phyloP scores from a whole-genome alignment of 2,888 invertebrate species.

The Limnephilus rhombicus region DNA sequence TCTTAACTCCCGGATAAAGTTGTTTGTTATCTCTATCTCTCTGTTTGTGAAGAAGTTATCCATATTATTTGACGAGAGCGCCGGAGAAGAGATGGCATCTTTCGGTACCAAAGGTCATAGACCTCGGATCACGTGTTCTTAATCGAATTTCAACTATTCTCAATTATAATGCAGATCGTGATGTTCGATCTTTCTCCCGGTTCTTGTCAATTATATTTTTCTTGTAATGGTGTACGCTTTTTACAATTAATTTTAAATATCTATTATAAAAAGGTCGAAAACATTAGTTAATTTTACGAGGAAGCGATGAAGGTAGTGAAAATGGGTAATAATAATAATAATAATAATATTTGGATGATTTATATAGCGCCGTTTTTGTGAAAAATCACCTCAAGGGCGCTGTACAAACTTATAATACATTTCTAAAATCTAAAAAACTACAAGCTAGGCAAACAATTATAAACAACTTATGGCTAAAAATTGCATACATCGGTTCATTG shows the following conservation, averaged over 20 bases:
- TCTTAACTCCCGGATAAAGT: slow-evolving; percentile 38
- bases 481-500: too few relatives aligned
- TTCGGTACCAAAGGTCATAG: not conserved
- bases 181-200: not conserved
- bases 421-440: too few relatives aligned
- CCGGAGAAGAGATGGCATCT: not conserved
- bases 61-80: not conserved
- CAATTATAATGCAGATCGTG: not conserved
- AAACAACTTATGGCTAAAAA: too few relatives aligned
- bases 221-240: not conserved
- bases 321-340: too few relatives aligned
- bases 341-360: too few relatives aligned
- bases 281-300: not conserved
- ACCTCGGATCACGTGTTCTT: slow-evolving; percentile 1
- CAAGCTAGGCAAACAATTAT: too few relatives aligned
- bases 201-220: not conserved
- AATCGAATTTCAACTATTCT: slow-evolving; percentile 1
- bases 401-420: too few relatives aligned
- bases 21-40: slow-evolving; percentile 41
- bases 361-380: too few relatives aligned
- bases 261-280: not conserved
- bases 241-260: not conserved
- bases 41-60: slow-evolving; percentile 28
- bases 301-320: too few relatives aligned
- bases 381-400: too few relatives aligned